phyloP scores from a whole-genome alignment of 2,888 invertebrate species.

The Steinernema hermaphroditum region DNA sequence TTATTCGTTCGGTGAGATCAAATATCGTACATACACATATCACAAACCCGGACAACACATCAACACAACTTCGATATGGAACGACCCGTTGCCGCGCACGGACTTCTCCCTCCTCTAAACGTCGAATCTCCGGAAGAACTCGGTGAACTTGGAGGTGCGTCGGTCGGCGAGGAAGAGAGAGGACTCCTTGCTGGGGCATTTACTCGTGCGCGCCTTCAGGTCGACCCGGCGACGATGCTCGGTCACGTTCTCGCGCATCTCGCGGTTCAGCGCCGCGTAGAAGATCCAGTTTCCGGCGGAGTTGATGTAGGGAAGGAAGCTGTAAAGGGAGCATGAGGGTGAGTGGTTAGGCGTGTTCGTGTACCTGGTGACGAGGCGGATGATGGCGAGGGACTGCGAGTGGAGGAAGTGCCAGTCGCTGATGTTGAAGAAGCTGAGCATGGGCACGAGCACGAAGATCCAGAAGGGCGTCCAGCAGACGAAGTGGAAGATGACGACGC shows the following conservation, averaged over 20 bases:
- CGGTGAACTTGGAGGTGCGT: neutral
- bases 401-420: constrained; percentile 35
- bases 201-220: neutral
- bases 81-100: neutral
- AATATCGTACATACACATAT: no score
- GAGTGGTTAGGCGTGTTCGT: no score
- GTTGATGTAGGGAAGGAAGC: constrained; percentile 50
- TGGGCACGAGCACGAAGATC: constrained; percentile 38
- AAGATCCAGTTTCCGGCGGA: constrained; percentile 53
- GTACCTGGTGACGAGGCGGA: constrained; percentile 46
- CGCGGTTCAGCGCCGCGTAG: constrained; percentile 48
- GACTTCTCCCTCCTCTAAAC: neutral
- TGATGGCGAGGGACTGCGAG: constrained; percentile 34
- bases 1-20: no score
- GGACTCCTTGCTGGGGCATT: neutral
- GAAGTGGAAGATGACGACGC: constrained; percentile 43
- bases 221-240: neutral
- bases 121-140: constrained; percentile 4
- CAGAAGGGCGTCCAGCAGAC: constrained; percentile 38
- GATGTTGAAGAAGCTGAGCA: constrained; percentile 40
- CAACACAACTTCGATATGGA: neutral
- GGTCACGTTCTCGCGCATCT: constrained; percentile 33
- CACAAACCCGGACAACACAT: neutral
- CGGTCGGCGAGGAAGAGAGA: constrained; percentile 1
- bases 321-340: constrained; percentile 36